Base-by-base conservation (phyloP, 37 sponge, comb jelly and placozoan species). In the Amphimedon queenslandica region DNA sequence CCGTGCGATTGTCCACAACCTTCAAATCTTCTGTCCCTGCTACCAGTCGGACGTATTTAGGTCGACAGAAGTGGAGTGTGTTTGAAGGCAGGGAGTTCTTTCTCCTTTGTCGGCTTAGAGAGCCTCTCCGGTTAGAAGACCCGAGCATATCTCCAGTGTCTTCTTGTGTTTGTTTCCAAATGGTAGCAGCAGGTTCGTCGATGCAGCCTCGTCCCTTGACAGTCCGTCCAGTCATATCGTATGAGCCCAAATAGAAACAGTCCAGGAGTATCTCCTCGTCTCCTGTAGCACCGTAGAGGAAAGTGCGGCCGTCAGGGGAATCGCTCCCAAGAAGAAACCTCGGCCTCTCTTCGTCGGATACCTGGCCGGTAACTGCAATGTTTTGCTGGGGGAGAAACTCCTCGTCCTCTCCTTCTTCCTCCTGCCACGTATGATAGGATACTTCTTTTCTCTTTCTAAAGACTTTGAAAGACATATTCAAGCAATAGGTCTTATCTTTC, bases 191-290 rank as follows among this genome's bases (percentile, higher is more conserved):
- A 16, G 90, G 84, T 30, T 11, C 25, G 33, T 79, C 77, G 2
- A 89, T 79, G 40, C 84, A 89, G 28, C 90, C 90, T 34, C 80
- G 66, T 30, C 90, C 90, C 33, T 58, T 37, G 2, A 89, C 72
- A 13, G 47, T 23, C 39, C 58, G 55, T 0, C 90, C 90, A 1
- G 63, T 58, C 90, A 89, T 89, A n/a, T 80, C 67, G 39, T 75
- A 69, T 0, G 84, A 83, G 25, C 90, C 90, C 70, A 89, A 58
- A 57, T 89, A 89, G 77, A 89, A 89, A 42, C 84, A 75, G 53
- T 89, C 90, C 13, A 47, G 13, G 13, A 47, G 53, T 18, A 47
- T 13, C 0, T 37, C 40, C n/a, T 60, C 38, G 75, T 58, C 10
- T 1, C n/a, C 40, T 65, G 34, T 30, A 2, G 6, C 1, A 3